Evolutionary conservation across 1,140 invertebrate genomes (phyloP).

Genomic region (silkworm (Bombyx mori)): DNA sequence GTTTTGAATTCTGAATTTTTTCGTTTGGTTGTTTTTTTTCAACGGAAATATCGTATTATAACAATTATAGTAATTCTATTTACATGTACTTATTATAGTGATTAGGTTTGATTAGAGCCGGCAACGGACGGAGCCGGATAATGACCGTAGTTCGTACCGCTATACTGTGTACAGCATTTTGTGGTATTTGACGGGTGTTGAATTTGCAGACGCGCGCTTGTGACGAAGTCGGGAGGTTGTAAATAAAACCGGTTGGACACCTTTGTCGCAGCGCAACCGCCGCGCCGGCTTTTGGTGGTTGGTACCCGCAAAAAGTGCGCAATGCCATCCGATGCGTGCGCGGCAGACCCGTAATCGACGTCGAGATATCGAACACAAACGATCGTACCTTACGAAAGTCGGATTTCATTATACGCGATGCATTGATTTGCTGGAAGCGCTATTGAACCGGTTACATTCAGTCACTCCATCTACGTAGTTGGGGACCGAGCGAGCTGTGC

Average conservation of each 20-base stretch:
- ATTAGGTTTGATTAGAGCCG: no score
- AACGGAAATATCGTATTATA: no score
- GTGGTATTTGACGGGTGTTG: slow-evolving; percentile 61
- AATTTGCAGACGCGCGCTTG: slow-evolving; percentile 62
- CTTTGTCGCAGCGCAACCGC: slow-evolving; percentile 51
- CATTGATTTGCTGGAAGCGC: slow-evolving; percentile 39
- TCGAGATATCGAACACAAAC: slow-evolving; percentile 32
- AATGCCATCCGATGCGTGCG: slow-evolving; percentile 41
- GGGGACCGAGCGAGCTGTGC: slow-evolving; percentile 24
- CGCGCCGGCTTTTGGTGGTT: slow-evolving; percentile 43
- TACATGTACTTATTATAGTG: no score
- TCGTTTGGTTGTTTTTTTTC: no score
- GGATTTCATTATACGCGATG: slow-evolving; percentile 33
- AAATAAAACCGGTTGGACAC: slow-evolving; percentile 63
- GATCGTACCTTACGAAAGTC: slow-evolving; percentile 30
- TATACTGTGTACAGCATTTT: slow-evolving; percentile 32
- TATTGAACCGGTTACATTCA: slow-evolving; percentile 42
- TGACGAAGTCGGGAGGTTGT: slow-evolving; percentile 42
- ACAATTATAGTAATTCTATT: no score
- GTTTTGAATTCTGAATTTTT: no score
- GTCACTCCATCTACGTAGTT: slow-evolving; percentile 29
- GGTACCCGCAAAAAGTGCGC: slow-evolving; percentile 63
- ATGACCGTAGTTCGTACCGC: slow-evolving; percentile 8
- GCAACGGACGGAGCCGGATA: no score
- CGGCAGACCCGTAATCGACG: slow-evolving; percentile 44